Conservation (phyloP, 1,140 invertebrate genomes). For the Chlorops oryzae region DNA sequence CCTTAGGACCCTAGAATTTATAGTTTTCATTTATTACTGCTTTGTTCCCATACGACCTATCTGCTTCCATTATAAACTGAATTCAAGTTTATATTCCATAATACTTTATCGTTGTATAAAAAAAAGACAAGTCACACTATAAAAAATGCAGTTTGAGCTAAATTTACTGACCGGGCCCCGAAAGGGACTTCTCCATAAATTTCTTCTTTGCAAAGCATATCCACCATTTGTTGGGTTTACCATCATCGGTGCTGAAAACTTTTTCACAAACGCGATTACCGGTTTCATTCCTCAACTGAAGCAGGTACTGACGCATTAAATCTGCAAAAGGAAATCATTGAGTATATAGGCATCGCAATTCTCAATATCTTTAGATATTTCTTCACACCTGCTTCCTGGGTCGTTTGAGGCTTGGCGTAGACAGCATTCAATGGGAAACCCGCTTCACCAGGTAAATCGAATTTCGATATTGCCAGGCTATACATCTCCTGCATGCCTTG, state of each 20-base stretch:
- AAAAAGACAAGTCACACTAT: too few species aligned
- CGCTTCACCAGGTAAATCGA: conserved; percentile 93
- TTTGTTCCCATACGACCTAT: too few species aligned
- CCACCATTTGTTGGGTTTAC: conserved; percentile 99
- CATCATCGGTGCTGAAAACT: conserved; percentile 83
- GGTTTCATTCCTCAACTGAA: conserved; percentile 93
- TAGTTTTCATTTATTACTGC: too few species aligned
- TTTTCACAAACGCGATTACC: conserved; percentile 85
- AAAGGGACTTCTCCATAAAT: conserved; percentile 98
- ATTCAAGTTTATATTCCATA: too few species aligned
- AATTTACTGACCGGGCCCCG: conserved; percentile 39
- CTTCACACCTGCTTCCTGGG: conserved; percentile 67
- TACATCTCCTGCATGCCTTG: conserved; percentile 95
- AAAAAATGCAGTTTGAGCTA: too few species aligned
- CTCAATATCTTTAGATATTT: conserved; percentile 1
- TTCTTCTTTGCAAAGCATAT: conserved; percentile 98
- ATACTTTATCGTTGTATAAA: too few species aligned
- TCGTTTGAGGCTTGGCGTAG: conserved; percentile 79
- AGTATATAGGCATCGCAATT: too few species aligned
- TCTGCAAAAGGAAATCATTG: conserved; percentile 58
- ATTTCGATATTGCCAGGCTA: conserved; percentile 87
- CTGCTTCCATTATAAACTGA: too few species aligned
- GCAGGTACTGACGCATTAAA: conserved; percentile 85
- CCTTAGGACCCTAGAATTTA: too few species aligned
- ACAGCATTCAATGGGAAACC: conserved; percentile 97